Evolutionary conservation across 2,888 invertebrate species (phyloP).

Genomic region (Drosophila trichaetosa): DNA sequence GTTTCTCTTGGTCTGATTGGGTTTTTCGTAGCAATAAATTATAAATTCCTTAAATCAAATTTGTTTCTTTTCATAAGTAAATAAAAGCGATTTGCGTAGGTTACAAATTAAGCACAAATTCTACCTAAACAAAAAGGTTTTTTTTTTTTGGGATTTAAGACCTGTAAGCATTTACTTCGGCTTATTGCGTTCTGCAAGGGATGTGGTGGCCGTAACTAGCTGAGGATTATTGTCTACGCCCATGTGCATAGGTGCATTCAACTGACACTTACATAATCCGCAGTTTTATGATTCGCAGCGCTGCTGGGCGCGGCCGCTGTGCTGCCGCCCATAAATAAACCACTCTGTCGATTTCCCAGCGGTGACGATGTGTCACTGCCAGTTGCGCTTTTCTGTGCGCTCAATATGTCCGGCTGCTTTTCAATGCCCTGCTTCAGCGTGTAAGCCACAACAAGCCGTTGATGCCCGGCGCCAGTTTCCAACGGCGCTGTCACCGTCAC

Average conservation of each 20-base stretch:
- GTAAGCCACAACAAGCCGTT: slow-evolving; percentile 94
- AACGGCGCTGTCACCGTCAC: slow-evolving; percentile 87
- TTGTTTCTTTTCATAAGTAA: background rate
- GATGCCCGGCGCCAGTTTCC: slow-evolving; percentile 92
- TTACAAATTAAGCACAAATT: background rate
- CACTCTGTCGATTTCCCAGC: slow-evolving; percentile 83
- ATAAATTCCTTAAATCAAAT: background rate
- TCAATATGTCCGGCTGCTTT: slow-evolving; percentile 92
- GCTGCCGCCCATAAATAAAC: slow-evolving; percentile 77
- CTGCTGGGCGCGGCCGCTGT: slow-evolving; percentile 66
- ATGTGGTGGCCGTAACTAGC: background rate
- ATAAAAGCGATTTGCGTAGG: background rate
- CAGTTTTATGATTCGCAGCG: slow-evolving; percentile 70
- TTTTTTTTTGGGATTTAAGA: background rate
- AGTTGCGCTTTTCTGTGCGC: slow-evolving; percentile 89
- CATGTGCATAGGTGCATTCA: slow-evolving; percentile 19
- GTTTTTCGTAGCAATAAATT: background rate
- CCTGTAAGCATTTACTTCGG: background rate
- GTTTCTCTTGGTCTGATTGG: background rate
- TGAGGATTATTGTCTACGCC: slow-evolving; percentile 1
- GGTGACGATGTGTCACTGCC: slow-evolving; percentile 83
- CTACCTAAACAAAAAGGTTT: background rate
- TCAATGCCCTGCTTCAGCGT: slow-evolving; percentile 91
- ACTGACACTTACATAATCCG: slow-evolving; percentile 83
- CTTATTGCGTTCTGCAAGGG: background rate